Evolutionary conservation across 1,140 invertebrate genomes (phyloP), one percentile per base, ranked within the genome.

Genomic region (Aleiodes sp.): DNA sequence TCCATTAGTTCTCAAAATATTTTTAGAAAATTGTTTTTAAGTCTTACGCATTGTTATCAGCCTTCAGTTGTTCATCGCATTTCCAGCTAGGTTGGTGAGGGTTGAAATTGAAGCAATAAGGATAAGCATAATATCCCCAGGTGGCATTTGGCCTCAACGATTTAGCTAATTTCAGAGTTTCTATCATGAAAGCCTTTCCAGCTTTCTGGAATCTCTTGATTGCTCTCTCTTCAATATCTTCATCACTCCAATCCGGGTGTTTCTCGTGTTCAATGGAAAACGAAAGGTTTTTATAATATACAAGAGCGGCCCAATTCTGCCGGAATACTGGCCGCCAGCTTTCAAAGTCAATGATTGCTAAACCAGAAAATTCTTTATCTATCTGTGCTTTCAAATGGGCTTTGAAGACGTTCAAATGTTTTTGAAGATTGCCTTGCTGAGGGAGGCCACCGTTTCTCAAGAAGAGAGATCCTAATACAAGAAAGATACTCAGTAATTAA

Each of bases 81-180:
- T 82, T 73, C 0, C 76, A 43, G 37, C 68, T 73, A 26, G 76
- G 81, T 43, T 90, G 88, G 9, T 84, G 83, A 26, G 88, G 88
- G 8, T 88, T 87, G 81, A 89, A 89, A 79, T 94, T 94, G 80
- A 89, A 94, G 82, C 93, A 95, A 78, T 93, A 92, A 0, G 93
- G 93, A 82, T 91, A 95, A 8, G 89, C 92, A 77, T 95, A 96
- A 80, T 94, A 95, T 0, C 93, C 92, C 93, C 93, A 95, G 3
- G 76, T 78, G 0, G 91, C 94, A 0, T 84, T 79, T 0, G 93
- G 92, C 12, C 94, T 81, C 60, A 93, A 78, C 46, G 85, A 81
- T 76, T 88, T 90, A 0, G 90, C 92, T 2, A 88, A 24, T 26
- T 86, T 82, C 2, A 95, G 73, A 0, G 93, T 93, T 37, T 88